phyloP scores from a whole-genome alignment of 2,113 vertebrate species.

The Trogon surrucura region DNA sequence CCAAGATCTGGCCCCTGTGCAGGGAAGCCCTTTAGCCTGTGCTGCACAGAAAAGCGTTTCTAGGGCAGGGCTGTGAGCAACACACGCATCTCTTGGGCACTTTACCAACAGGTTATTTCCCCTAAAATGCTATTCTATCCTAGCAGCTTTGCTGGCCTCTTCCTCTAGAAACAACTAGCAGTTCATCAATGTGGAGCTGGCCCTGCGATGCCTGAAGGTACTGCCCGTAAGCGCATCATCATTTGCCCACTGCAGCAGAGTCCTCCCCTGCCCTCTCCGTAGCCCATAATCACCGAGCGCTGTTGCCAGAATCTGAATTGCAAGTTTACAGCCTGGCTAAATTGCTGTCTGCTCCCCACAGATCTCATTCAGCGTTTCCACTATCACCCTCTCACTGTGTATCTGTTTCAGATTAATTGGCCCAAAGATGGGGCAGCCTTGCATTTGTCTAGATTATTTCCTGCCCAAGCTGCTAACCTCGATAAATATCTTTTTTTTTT shows the following conservation, averaged over 20 bases:
- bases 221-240: background rate
- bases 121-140: background rate
- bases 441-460: constrained; percentile 41
- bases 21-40: background rate
- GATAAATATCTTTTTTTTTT: background rate
- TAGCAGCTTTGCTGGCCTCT: background rate
- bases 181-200: background rate
- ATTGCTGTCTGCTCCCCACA: background rate
- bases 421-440: background rate
- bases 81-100: background rate
- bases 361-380: constrained; percentile 10
- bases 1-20: rapidly evolving
- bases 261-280: background rate
- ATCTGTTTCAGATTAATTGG: constrained; percentile 56
- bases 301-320: constrained; percentile 11
- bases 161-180: background rate
- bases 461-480: constrained; percentile 36
- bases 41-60: background rate
- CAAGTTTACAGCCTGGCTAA: background rate
- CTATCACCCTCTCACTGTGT: background rate
- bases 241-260: background rate
- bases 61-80: background rate
- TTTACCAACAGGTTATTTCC: background rate
- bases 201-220: background rate
- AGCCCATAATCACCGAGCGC: background rate